Evolutionary conservation across 2,888 invertebrate species (phyloP).

Genomic region (Phlogophora meticulosa): DNA sequence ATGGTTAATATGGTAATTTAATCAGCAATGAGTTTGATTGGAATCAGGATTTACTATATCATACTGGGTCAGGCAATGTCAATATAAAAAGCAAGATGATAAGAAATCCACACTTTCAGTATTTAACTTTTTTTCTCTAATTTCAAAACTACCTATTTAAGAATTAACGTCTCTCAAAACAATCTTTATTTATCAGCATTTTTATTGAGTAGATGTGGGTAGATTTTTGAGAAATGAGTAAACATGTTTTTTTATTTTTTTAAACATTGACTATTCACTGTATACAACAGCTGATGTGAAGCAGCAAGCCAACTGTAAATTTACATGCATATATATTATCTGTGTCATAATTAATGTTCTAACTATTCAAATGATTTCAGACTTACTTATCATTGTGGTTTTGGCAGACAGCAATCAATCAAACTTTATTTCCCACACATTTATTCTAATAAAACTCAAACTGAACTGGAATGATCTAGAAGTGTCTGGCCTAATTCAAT

Average conservation of each 20-base stretch:
- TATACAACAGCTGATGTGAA: conserved; percentile 9
- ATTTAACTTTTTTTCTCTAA: no score
- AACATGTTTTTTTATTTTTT: no score
- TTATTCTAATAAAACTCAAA: conserved; percentile 27
- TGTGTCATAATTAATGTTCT: conserved; percentile 7
- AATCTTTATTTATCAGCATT: no score
- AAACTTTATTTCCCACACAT: background rate
- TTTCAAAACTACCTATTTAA: no score
- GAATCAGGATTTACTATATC: background rate
- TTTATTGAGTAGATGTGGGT: no score
- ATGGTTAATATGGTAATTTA: background rate
- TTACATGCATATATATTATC: conserved; percentile 29
- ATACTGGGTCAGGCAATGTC: background rate
- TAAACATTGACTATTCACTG: no score
- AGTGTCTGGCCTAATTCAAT: conserved; percentile 31
- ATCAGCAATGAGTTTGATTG: background rate
- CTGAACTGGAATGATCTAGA: conserved; percentile 22
- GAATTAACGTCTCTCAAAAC: no score
- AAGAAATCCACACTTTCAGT: background rate
- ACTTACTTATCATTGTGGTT: conserved; percentile 39
- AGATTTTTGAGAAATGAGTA: no score
- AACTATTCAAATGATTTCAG: conserved; percentile 28
- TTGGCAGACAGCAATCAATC: conserved; percentile 33
- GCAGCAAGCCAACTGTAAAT: conserved; percentile 1
- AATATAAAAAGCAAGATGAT: background rate